Evolutionary conservation across 53 echinoderm and acorn worm species (phyloP).

Genomic region (Patiria pectinifera): DNA sequence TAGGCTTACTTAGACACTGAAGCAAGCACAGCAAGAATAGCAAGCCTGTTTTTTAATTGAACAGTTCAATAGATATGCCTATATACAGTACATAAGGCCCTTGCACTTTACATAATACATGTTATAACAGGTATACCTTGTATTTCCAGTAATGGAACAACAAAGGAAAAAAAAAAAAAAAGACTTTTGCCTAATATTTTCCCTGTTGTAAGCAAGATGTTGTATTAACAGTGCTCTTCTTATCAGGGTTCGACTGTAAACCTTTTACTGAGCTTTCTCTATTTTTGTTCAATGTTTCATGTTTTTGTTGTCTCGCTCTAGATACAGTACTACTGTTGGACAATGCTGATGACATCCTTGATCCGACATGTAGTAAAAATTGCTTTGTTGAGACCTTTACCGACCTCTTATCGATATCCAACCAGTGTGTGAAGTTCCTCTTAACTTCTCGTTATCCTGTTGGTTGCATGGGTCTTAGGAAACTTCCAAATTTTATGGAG

Average conservation of each 20-base stretch:
- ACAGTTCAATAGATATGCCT: no score
- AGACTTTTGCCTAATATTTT: no score
- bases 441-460: slow-evolving; percentile 84
- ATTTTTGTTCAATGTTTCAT: neutral
- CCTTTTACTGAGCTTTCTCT: neutral
- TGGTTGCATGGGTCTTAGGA: slow-evolving; percentile 19
- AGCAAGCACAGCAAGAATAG: no score
- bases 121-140: no score
- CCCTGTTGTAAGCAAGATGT: no score
- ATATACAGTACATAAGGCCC: no score
- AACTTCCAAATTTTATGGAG: slow-evolving; percentile 65
- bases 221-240: no score
- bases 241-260: no score
- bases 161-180: no score
- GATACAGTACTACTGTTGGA: slow-evolving; percentile 83
- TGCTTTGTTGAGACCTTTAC: slow-evolving; percentile 84
- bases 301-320: slow-evolving; percentile 44
- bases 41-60: no score
- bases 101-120: no score
- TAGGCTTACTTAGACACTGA: neutral
- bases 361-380: slow-evolving; percentile 71
- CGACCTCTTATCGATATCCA: slow-evolving; percentile 63
- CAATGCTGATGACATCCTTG: slow-evolving; percentile 90
- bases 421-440: slow-evolving; percentile 74
- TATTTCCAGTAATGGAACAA: no score